Conservation (phyloP, 2,888 invertebrate genomes). For the Melieria crassipennis region DNA sequence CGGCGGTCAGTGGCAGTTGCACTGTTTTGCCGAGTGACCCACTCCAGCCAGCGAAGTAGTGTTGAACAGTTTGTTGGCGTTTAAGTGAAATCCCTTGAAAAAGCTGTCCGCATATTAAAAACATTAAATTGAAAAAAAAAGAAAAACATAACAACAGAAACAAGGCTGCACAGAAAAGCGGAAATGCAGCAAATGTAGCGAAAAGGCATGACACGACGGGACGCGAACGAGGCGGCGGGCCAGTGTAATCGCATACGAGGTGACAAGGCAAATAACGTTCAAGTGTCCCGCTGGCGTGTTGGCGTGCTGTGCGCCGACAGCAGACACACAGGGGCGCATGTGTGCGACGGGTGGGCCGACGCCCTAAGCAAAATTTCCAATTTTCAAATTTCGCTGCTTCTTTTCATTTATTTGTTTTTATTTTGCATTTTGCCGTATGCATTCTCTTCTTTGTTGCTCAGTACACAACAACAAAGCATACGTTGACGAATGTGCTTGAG, state of each 20-base stretch:
- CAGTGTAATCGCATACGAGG: slow-evolving; percentile 20
- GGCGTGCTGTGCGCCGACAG: not conserved
- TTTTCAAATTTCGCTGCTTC: slow-evolving; percentile 8
- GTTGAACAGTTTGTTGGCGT: too few species aligned
- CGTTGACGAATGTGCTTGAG: slow-evolving; percentile 30
- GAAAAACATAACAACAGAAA: not conserved
- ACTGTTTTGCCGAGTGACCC: not conserved
- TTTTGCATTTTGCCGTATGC: slow-evolving; percentile 37
- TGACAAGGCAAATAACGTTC: slow-evolving; percentile 44
- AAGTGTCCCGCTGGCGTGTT: slow-evolving; percentile 39
- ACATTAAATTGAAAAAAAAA: not conserved
- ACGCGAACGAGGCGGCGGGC: not conserved
- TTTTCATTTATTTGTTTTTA: slow-evolving; percentile 32
- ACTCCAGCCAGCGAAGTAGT: not conserved
- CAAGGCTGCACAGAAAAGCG: not conserved
- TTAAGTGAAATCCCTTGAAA: too few species aligned
- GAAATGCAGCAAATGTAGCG: not conserved
- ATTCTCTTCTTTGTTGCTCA: slow-evolving; percentile 18
- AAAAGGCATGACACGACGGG: not conserved
- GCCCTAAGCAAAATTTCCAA: slow-evolving; percentile 7
- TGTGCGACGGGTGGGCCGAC: not conserved
- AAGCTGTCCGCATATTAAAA: too few species aligned
- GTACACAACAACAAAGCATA: slow-evolving; percentile 5
- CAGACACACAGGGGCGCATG: not conserved
- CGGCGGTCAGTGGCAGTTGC: slow-evolving; percentile 1